Evolutionary conservation across 2,113 vertebrate genomes (phyloP).

Genomic region (Struthio camelus): DNA sequence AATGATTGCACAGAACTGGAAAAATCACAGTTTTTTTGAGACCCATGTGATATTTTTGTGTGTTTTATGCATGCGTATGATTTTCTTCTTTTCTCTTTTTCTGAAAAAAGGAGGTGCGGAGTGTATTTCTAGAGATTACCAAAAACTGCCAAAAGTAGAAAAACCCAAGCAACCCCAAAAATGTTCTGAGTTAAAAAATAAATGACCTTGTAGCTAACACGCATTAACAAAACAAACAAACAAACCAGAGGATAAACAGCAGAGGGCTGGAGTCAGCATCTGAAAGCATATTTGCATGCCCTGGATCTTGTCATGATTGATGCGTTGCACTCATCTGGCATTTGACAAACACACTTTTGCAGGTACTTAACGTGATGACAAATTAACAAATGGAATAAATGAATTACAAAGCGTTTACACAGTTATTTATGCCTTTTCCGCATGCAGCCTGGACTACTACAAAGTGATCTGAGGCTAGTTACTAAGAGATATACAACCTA

Average conservation of each 20-base stretch:
- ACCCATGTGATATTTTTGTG: not conserved
- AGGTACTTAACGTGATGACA: constrained; percentile 41
- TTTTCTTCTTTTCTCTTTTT: not conserved
- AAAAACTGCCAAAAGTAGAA: not conserved
- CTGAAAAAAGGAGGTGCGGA: not conserved
- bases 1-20: not conserved
- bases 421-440: constrained; percentile 21
- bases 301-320: constrained; percentile 10
- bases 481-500: constrained; percentile 30
- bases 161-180: not conserved
- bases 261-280: not conserved
- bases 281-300: constrained; percentile 3
- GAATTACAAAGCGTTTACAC: constrained; percentile 42
- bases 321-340: not conserved
- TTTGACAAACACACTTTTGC: constrained; percentile 47
- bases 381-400: constrained; percentile 58
- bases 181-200: not conserved
- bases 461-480: constrained; percentile 26
- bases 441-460: constrained; percentile 3
- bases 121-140: not conserved
- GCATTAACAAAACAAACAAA: not conserved
- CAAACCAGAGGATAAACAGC: not conserved
- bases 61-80: not conserved
- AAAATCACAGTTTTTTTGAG: not conserved
- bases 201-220: not conserved